These are phyloP conservation scores for Ctenopoma kingsleyae DNA, from an alignment of 2,797 vertebrate species.

Conservation along the genomic window DNA sequence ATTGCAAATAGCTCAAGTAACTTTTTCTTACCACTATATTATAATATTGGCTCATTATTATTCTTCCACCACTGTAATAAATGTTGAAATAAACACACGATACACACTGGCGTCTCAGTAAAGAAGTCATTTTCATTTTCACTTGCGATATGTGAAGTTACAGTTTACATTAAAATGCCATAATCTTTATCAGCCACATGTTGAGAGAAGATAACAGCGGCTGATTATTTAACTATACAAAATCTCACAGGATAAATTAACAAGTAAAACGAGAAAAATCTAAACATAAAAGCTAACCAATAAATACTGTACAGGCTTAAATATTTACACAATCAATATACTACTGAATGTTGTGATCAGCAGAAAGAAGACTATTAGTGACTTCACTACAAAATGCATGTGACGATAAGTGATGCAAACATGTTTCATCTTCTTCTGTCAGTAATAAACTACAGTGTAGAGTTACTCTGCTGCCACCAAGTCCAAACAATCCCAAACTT, in stretches of 20 bases:
- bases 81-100: background rate
- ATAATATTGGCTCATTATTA: no score
- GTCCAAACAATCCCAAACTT: constrained; percentile 37
- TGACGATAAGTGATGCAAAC: constrained; percentile 26
- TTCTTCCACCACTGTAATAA: no score
- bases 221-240: constrained; percentile 20
- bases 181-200: constrained; percentile 41
- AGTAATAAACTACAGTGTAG: constrained; percentile 4
- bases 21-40: no score
- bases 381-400: constrained; percentile 27
- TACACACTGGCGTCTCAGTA: background rate
- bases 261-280: constrained; percentile 15
- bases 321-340: constrained; percentile 67
- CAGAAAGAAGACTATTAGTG: constrained; percentile 25
- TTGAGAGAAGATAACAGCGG: constrained; percentile 17
- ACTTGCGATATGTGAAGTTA: constrained; percentile 46
- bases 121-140: constrained; percentile 23
- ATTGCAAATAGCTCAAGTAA: no score
- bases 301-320: constrained; percentile 81
- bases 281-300: constrained; percentile 54
- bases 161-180: constrained; percentile 55
- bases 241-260: constrained; percentile 22
- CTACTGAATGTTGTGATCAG: constrained; percentile 20
- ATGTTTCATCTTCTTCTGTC: constrained; percentile 34
- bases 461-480: constrained; percentile 23